Evolutionary conservation across 1,140 invertebrate genomes (phyloP).

Genomic region (Apis cerana): DNA sequence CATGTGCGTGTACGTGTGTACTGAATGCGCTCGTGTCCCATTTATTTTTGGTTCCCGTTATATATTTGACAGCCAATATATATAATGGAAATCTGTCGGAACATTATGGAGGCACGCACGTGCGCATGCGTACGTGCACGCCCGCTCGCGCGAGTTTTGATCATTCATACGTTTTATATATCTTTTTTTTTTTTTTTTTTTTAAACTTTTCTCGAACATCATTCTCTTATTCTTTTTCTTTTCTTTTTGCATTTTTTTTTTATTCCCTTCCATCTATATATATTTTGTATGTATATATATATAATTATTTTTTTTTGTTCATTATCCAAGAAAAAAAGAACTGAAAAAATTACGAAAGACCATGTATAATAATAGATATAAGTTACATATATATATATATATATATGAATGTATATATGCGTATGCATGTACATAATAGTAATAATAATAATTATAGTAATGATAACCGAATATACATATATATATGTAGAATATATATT

Average conservation of each 20-base stretch:
- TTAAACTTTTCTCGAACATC: not conserved
- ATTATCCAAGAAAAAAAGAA: slow-evolving; percentile 24
- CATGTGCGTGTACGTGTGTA: slow-evolving; percentile 49
- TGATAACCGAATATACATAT: slow-evolving; percentile 29
- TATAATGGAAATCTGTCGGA: slow-evolving; percentile 44
- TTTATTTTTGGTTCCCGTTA: slow-evolving; percentile 22
- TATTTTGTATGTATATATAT: not conserved
- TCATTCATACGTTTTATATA: not conserved
- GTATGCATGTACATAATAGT: slow-evolving; percentile 29
- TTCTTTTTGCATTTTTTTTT: not conserved
- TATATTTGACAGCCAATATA: slow-evolving; percentile 39
- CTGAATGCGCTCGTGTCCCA: slow-evolving; percentile 44
- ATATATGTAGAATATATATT: slow-evolving; percentile 66
- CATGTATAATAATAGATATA: slow-evolving; percentile 57
- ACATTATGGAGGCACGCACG: slow-evolving; percentile 48
- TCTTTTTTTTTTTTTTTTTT: not conserved
- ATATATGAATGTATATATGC: slow-evolving; percentile 54
- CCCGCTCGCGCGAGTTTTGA: slow-evolving; percentile 37
- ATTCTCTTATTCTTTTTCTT: slow-evolving; percentile 27
- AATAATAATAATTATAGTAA: slow-evolving; percentile 2
- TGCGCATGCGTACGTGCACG: slow-evolving; percentile 63
- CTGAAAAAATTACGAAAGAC: slow-evolving; percentile 26
- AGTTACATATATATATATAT: slow-evolving; percentile 59
- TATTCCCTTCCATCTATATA: not conserved
- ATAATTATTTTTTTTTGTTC: not conserved